Evolutionary conservation across 2,797 vertebrate genomes (phyloP).

Genomic region (Emys orbicularis): DNA sequence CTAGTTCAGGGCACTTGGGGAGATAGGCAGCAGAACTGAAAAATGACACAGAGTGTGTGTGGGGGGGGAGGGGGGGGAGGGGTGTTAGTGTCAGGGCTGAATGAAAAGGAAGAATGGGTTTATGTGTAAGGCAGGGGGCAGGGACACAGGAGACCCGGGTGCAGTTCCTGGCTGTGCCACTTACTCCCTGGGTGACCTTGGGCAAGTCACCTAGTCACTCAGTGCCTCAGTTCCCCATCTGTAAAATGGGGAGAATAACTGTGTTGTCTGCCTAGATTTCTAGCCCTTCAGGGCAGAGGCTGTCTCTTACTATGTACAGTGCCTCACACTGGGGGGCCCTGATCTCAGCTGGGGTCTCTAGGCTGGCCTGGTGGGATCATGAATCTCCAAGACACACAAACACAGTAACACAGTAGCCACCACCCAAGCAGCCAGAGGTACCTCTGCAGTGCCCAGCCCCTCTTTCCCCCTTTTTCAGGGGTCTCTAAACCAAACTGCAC

Average conservation of each 20-base stretch:
- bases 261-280: neutral
- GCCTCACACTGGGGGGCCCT: neutral
- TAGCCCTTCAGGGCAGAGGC: neutral
- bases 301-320: neutral
- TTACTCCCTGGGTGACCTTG: neutral
- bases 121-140: neutral
- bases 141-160: neutral
- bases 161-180: neutral
- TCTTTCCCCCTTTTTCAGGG: neutral
- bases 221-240: neutral
- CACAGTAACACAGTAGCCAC: neutral
- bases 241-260: neutral
- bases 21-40: neutral
- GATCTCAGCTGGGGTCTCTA: neutral
- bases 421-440: neutral
- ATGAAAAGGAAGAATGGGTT: neutral
- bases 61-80: too few relatives aligned
- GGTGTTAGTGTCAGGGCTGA: accelerated
- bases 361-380: neutral
- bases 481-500: neutral
- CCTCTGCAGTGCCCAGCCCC: neutral
- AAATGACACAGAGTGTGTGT: neutral
- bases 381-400: neutral
- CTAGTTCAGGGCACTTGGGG: neutral
- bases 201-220: neutral